phyloP scores from a whole-genome alignment of 2,888 invertebrate species.

The Eupeodes latifasciatus region DNA sequence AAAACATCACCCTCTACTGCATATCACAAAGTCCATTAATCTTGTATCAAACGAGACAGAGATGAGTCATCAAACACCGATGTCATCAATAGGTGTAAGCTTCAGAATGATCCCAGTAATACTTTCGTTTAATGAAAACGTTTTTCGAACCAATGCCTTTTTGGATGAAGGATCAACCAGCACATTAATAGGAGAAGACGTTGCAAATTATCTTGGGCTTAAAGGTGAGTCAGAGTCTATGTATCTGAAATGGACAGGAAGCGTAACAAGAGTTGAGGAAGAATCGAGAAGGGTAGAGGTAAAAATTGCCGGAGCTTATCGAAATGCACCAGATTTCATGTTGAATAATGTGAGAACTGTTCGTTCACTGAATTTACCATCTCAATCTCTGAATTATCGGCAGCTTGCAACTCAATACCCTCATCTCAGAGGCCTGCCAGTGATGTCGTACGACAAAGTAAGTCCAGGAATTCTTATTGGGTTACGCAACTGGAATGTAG shows the following conservation, averaged over 20 bases:
- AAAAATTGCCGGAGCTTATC: constrained; percentile 39
- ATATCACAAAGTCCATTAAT: background rate
- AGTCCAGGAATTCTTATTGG: constrained; percentile 55
- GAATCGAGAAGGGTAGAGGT: constrained; percentile 38
- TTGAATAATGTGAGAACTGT: constrained; percentile 16
- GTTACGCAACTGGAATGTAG: constrained; percentile 31
- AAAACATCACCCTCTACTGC: background rate
- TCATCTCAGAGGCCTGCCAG: constrained; percentile 46
- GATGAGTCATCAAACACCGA: constrained; percentile 10
- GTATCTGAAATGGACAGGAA: constrained; percentile 1
- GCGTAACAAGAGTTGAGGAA: constrained; percentile 1
- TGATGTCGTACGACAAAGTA: constrained; percentile 45
- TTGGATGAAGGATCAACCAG: constrained; percentile 56
- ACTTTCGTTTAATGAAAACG: background rate
- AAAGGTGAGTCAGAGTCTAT: constrained; percentile 50
- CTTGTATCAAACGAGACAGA: background rate
- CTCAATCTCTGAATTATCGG: constrained; percentile 32
- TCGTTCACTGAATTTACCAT: constrained; percentile 41
- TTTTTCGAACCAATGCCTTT: constrained; percentile 40
- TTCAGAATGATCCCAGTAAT: constrained; percentile 10
- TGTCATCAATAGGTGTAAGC: background rate
- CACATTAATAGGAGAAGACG: constrained; percentile 38
- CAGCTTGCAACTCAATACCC: constrained; percentile 47
- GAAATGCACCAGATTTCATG: constrained; percentile 11
- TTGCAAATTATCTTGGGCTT: background rate